A percentile compares a stretch with the other conserved stretches of the same genome.
Evolutionary conservation across 2,888 invertebrate genomes (phyloP).

Genomic region (Lycaena phlaeas): DNA sequence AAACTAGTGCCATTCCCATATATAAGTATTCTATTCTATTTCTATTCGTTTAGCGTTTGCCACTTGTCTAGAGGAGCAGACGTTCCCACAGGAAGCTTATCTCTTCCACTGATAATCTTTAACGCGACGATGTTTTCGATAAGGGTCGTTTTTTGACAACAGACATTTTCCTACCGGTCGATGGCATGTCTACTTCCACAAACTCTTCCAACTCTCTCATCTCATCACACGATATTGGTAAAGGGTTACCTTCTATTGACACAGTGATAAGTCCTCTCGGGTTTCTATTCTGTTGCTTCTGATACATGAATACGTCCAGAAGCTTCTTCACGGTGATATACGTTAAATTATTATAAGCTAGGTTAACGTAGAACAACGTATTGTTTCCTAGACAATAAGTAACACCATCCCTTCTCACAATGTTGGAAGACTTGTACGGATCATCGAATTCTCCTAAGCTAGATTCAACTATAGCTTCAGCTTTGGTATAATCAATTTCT

Average conservation of each 20-base stretch:
- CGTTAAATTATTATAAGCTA: slow-evolving; percentile 40
- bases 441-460: slow-evolving; percentile 29
- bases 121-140: not conserved
- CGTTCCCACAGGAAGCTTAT: too few species aligned
- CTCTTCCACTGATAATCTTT: too few species aligned
- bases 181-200: slow-evolving; percentile 22
- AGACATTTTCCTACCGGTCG: slow-evolving; percentile 20
- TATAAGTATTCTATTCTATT: too few species aligned
- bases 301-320: slow-evolving; percentile 28
- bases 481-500: slow-evolving; percentile 29
- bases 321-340: slow-evolving; percentile 32
- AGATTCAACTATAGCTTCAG: slow-evolving; percentile 24
- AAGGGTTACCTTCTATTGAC: slow-evolving; percentile 37
- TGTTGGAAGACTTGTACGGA: slow-evolving; percentile 29
- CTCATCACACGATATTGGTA: slow-evolving; percentile 37
- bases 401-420: slow-evolving; percentile 20
- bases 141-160: slow-evolving; percentile 18
- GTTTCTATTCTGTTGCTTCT: slow-evolving; percentile 26
- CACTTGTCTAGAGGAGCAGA: too few species aligned
- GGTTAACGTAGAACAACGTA: slow-evolving; percentile 33
- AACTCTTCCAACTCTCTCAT: slow-evolving; percentile 28
- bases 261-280: slow-evolving; percentile 39
- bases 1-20: too few species aligned
- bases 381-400: slow-evolving; percentile 39
- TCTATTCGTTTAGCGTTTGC: too few species aligned